Evolutionary conservation across 2,797 vertebrate species (phyloP), one percentile per base, ranked within the genome.

Genomic region (Chelidonichthys spinosus): DNA sequence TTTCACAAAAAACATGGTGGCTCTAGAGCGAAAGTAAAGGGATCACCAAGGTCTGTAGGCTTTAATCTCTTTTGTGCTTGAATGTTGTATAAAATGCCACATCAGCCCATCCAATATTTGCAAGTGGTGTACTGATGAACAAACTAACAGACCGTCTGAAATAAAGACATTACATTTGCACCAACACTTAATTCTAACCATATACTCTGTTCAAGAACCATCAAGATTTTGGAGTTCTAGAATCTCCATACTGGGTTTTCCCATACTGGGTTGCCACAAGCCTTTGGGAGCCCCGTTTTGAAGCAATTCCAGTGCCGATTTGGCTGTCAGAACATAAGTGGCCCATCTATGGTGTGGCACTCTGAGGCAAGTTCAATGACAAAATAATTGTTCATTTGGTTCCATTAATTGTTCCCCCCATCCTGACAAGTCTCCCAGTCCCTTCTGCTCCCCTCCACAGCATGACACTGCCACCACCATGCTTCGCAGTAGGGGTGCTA

Each of bases 401-500:
- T 87, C 50, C 50, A 82, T 65, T 69, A 73, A 81, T 83, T 74
- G 81, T 87, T 80, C 76, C 49, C 15, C 72, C 60, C 15, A 33
- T 69, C 62, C 47, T 68, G 63, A 71, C 64, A 76, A 49, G 69
- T 83, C 69, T 79, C 10, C 17, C 39, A n/a, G 74, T 80, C 54
- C 75, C 86, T 89, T 84, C 75, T 83, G 81, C 75, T 82, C 78
- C 62, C 40, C 63, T 67, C 74, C 82, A 66, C 87, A 89, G 86
- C 85, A 75, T 82, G 90, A 84, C 50, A 61, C 77, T 76, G 74
- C 89, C 82, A 77, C 87, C 79, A 60, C 85, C 83, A 72, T 79
- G 84, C 86, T 82, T 84, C 87, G n/a, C 82, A 3, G 79, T 68
- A 54, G 86, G 89, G 84, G 83, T 80, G 74, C 85, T 85, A 90